phyloP scores from a whole-genome alignment of 2,797 vertebrate species.

The Bradypodion pumilum region DNA sequence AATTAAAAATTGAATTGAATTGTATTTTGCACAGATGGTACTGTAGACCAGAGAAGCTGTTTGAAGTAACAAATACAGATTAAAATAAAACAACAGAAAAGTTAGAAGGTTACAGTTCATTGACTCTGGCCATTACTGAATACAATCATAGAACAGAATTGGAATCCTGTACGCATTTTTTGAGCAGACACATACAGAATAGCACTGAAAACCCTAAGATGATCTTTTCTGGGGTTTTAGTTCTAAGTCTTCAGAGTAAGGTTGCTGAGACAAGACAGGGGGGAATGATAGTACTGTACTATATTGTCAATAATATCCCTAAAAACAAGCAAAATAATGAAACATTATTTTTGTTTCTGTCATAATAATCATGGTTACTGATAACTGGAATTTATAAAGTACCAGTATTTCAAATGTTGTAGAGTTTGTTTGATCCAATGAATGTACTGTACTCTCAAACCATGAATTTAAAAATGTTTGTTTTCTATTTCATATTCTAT shows the following conservation, averaged over 20 bases:
- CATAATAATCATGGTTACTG: background rate
- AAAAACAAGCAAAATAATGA: background rate
- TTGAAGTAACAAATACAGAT: too few species aligned
- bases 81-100: background rate
- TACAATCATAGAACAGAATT: background rate
- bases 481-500: background rate
- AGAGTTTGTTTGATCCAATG: background rate
- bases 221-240: background rate
- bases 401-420: background rate
- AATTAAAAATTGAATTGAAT: too few species aligned
- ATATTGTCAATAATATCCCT: background rate
- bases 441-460: too few species aligned
- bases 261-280: background rate
- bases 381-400: background rate
- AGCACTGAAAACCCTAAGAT: background rate
- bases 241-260: background rate
- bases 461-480: background rate
- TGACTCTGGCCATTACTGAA: background rate
- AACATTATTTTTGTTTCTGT: background rate
- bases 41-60: background rate
- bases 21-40: too few species aligned
- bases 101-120: background rate
- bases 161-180: background rate
- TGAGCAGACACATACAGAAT: background rate
- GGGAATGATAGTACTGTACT: background rate